These are phyloP conservation scores for Saimiri boliviensis DNA, from an alignment of 2,113 vertebrate genomes.

Conservation along the genomic window DNA sequence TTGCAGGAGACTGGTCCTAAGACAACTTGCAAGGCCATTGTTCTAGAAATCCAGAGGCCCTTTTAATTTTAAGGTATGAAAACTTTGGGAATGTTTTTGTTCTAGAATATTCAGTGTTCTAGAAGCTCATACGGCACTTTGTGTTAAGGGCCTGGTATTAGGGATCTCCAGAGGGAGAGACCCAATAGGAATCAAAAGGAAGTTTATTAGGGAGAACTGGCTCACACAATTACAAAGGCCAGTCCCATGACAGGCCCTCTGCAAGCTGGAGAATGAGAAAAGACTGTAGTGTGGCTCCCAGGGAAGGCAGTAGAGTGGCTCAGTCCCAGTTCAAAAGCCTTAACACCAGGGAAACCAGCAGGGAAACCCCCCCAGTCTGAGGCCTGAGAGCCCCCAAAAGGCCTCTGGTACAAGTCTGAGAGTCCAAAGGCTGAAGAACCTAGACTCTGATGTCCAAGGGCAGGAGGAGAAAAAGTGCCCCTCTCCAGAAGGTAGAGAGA, in stretches of 20 bases:
- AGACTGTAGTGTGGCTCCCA: no score
- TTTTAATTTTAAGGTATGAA: slow-evolving; percentile 26
- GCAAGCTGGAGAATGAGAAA: no score
- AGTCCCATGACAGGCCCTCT: background rate
- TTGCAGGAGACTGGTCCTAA: background rate
- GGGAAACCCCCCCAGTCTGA: background rate
- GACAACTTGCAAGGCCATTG: background rate
- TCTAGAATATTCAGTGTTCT: background rate
- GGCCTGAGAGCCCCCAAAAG: background rate
- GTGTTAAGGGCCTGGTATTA: background rate
- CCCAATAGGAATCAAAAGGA: background rate
- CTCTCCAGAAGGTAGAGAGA: background rate
- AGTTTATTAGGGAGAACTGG: background rate
- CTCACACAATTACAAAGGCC: background rate
- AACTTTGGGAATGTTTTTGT: background rate
- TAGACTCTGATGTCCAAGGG: background rate
- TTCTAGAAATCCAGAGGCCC: background rate
- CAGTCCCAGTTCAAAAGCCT: background rate
- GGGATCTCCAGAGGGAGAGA: background rate
- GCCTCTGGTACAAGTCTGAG: background rate
- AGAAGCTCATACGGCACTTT: background rate
- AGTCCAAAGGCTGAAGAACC: background rate
- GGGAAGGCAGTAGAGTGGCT: no score
- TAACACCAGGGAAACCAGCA: background rate
- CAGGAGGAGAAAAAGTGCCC: background rate